A percentile compares a stretch with the other conserved stretches of the same genome.
Evolutionary conservation across 2,797 vertebrate species (phyloP).

Genomic region (Bufotes viridis): DNA sequence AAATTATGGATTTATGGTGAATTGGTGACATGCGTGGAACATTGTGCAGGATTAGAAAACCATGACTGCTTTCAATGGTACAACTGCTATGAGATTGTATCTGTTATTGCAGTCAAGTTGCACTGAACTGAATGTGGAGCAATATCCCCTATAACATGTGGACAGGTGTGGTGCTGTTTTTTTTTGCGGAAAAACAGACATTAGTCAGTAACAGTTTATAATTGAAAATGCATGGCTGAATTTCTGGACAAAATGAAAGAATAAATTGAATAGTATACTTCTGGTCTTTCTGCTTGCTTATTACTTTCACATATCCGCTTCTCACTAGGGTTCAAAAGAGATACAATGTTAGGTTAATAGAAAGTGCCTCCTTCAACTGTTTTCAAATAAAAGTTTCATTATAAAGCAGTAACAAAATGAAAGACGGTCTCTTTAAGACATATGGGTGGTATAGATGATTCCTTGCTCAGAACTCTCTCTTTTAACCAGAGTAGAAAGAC

Average conservation of each 20-base stretch:
- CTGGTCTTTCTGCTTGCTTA: background rate
- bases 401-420: too few species aligned
- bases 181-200: background rate
- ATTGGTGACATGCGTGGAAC: too few species aligned
- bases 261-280: background rate
- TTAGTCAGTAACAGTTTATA: background rate
- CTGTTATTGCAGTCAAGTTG: too few species aligned
- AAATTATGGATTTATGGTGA: background rate
- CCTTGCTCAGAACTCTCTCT: too few species aligned
- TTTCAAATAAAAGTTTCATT: too few species aligned
- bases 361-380: too few species aligned
- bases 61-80: background rate
- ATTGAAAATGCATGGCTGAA: background rate
- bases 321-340: too few species aligned
- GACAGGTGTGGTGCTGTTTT: background rate
- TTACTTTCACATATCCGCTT: too few species aligned
- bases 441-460: too few species aligned
- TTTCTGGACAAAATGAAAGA: background rate
- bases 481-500: too few species aligned
- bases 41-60: background rate
- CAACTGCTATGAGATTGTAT: background rate
- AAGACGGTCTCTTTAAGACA: too few species aligned
- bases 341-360: too few species aligned
- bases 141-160: background rate
- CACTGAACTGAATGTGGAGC: background rate